These are phyloP conservation scores for Heterotilapia buettikoferi DNA, from an alignment of 2,113 vertebrate species.

Conservation along the genomic window DNA sequence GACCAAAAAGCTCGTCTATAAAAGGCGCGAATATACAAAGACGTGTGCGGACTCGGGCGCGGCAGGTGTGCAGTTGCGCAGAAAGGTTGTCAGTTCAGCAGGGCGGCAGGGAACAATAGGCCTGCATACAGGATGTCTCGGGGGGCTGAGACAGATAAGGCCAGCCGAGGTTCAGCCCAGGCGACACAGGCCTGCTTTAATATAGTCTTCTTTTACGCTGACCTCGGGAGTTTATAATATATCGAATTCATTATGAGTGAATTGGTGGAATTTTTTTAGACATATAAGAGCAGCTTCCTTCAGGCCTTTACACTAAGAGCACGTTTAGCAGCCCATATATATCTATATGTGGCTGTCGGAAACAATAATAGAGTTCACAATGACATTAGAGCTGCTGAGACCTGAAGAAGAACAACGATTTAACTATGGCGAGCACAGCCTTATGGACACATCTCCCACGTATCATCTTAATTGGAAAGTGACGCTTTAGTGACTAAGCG, in stretches of 20 bases:
- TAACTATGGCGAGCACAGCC: background rate
- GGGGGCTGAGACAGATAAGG: slow-evolving; percentile 42
- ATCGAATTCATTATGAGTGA: background rate
- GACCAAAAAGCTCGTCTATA: background rate
- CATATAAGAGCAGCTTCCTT: background rate
- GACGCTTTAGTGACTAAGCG: background rate
- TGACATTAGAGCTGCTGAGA: background rate
- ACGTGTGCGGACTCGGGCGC: background rate
- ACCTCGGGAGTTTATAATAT: background rate
- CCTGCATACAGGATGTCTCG: slow-evolving; percentile 65
- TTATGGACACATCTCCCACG: background rate
- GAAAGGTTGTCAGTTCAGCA: slow-evolving; percentile 30
- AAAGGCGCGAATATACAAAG: background rate
- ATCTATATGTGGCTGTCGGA: background rate
- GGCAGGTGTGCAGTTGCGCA: slow-evolving; percentile 53
- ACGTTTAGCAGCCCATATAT: background rate
- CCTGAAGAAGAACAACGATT: background rate
- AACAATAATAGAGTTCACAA: background rate
- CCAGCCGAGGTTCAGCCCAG: slow-evolving; percentile 16
- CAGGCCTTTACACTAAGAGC: background rate
- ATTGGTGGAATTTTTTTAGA: background rate
- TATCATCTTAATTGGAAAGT: background rate
- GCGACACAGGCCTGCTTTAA: background rate
- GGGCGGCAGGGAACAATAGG: slow-evolving; percentile 50
- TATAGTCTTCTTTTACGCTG: background rate